Conservation (phyloP, 2,888 invertebrate genomes). For the Emmelina monodactyla region DNA sequence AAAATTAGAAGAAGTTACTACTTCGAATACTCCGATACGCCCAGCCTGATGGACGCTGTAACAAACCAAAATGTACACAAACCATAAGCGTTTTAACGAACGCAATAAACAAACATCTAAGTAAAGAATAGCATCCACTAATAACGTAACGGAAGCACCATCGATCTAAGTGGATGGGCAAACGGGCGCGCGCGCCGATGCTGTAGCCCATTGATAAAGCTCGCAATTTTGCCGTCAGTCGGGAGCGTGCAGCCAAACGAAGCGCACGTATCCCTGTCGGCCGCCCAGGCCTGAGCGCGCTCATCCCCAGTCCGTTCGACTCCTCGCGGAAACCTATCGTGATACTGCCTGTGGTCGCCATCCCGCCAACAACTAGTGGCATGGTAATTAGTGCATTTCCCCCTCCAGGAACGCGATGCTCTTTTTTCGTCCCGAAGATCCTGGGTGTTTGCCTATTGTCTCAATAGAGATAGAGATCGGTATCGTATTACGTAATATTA, state of each 20-base stretch:
- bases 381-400: slow-evolving; percentile 53
- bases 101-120: slow-evolving; percentile 38
- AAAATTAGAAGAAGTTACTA: no score
- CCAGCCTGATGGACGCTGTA: no score
- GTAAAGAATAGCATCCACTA: slow-evolving; percentile 33
- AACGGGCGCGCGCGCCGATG: slow-evolving; percentile 40
- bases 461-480: slow-evolving; percentile 35
- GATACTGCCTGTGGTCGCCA: slow-evolving; percentile 10
- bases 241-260: slow-evolving; percentile 40
- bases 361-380: slow-evolving; percentile 41
- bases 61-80: slow-evolving; percentile 10
- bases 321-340: slow-evolving; percentile 13
- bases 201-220: slow-evolving; percentile 44
- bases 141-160: slow-evolving; percentile 52
- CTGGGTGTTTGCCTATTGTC: slow-evolving; percentile 38
- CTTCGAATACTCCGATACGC: no score
- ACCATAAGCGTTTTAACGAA: slow-evolving; percentile 21
- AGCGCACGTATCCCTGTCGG: slow-evolving; percentile 29
- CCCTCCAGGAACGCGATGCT: slow-evolving; percentile 29
- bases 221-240: slow-evolving; percentile 50
- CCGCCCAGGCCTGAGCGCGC: slow-evolving; percentile 22
- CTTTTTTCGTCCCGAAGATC: slow-evolving; percentile 27
- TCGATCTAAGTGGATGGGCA: slow-evolving; percentile 46
- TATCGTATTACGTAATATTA: slow-evolving; percentile 50
- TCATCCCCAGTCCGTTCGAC: slow-evolving; percentile 20